Base-by-base conservation (phyloP, 2,888 invertebrate species). In the Protonemura montana region DNA sequence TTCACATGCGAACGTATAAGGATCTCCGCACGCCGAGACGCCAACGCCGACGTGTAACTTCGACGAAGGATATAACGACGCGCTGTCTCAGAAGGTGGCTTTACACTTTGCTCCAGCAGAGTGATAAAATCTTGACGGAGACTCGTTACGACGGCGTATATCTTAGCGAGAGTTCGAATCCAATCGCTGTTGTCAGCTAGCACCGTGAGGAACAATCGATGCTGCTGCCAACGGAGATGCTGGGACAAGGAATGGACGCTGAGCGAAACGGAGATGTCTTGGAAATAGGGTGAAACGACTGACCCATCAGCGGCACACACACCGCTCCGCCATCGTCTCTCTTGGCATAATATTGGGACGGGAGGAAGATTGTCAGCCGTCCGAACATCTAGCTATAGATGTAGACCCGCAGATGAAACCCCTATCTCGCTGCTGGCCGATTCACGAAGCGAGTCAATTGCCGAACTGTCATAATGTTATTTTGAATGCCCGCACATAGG, bases 81-180 rank as follows among this genome's bases (percentile, higher is more conserved):
- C 59, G n/a, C 59, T 59, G 59, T 59, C 59, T 59, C 59, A 59
- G 59, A 21, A 59, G 59, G 59, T 59, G 59, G 59, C 59, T 59
- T 59, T 59, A 59, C 59, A 59, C 59, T 59, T 59, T 59, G 59
- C 59, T 59, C 59, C 13, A 59, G 59, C 59, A 59, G 59, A 59
- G 59, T 59, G 59, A 59, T 59, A 59, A 59, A 59, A 59, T 59
- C 59, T 59, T 59, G 59, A 59, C 59, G 59, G 16, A 59, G 59
- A 59, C 59, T 59, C 59, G 59, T 59, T 59, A 59, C 59, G 59
- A 59, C 59, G 59, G 59, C 59, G 59, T 59, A 59, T 59, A 59
- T 59, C 59, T 59, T 59, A 59, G 59, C 13, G 59, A 6, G 59
- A 59, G 59, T 59, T 59, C 59, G 59, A 59, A 59, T 59, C 59